phyloP scores from a whole-genome alignment of 2,113 vertebrate species.

The Stictonetta naevosa region DNA sequence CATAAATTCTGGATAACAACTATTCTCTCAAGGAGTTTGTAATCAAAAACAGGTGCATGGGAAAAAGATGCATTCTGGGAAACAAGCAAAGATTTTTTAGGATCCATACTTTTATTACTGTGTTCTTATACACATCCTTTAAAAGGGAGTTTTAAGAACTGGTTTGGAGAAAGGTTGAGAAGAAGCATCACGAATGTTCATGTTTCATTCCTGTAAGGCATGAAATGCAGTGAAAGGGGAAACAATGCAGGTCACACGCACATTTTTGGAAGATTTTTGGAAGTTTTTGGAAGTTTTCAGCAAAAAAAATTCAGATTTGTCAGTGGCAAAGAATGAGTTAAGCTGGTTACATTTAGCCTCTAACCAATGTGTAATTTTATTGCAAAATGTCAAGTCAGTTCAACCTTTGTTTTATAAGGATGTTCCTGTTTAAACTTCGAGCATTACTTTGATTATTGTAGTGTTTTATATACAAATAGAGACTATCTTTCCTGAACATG shows the following conservation, averaged over 20 bases:
- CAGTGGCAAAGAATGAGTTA: neutral
- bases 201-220: neutral
- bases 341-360: neutral
- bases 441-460: conserved; percentile 29
- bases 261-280: neutral
- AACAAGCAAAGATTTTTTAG: neutral
- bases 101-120: neutral
- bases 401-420: conserved; percentile 51
- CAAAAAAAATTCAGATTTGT: neutral
- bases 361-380: neutral
- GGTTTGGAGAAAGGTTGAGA: neutral
- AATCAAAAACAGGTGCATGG: neutral
- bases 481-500: conserved; percentile 26
- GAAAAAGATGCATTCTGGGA: neutral
- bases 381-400: conserved; percentile 33
- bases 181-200: neutral
- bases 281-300: too few relatives aligned
- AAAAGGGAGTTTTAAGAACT: neutral
- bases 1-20: neutral
- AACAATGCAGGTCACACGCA: neutral
- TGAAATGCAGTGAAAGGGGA: neutral
- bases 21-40: neutral
- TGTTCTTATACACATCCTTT: neutral
- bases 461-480: conserved; percentile 28
- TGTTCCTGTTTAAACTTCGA: conserved; percentile 65